Percentiles rank a stretch among this genome's conserved stretches.
Conservation (phyloP, 2,113 vertebrate species). For the Oceanodroma tethys region DNA sequence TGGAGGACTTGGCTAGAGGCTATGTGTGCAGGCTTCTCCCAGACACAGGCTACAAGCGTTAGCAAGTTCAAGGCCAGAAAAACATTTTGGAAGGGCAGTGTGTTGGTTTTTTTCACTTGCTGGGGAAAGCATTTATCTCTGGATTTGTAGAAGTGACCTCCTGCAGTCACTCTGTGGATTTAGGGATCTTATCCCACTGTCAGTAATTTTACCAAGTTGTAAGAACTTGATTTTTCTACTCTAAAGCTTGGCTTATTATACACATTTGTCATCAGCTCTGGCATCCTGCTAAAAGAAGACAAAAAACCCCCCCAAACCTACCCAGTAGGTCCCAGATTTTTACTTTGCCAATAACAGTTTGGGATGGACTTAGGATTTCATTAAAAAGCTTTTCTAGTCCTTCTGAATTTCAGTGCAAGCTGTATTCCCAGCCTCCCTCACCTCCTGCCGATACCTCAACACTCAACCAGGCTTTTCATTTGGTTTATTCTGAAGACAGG, state of each 20-base stretch:
- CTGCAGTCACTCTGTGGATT: background rate
- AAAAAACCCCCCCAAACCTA: background rate
- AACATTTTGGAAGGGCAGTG: background rate
- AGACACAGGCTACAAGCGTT: background rate
- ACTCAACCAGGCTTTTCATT: background rate
- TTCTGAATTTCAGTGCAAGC: background rate
- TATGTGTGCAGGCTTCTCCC: background rate
- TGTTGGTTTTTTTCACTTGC: background rate
- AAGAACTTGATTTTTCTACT: background rate
- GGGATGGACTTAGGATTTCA: background rate
- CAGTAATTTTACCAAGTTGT: background rate
- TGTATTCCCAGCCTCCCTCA: background rate
- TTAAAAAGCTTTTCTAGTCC: background rate
- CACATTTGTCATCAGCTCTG: background rate
- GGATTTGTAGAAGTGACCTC: background rate
- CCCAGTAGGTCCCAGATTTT: background rate
- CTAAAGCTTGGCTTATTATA: background rate
- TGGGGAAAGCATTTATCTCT: background rate
- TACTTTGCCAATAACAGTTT: background rate
- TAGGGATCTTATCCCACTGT: background rate
- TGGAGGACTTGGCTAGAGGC: background rate
- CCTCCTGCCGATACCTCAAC: rapidly evolving
- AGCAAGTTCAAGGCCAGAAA: background rate
- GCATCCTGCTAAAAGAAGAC: background rate
- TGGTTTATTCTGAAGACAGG: background rate